Evolutionary conservation across 2,113 vertebrate genomes (phyloP).

Genomic region (Ovis aries): ARS-UI_Ramb_v3.0 NC_056070.1:71684501-71685000

Average conservation of each 20-base stretch:
- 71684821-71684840: not conserved
- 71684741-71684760: not conserved
- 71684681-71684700: accelerated
- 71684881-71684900: not conserved
- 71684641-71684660: not conserved
- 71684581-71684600: not conserved
- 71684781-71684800: not conserved
- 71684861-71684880: not conserved
- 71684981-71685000: not conserved
- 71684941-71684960: not conserved
- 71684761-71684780: not conserved
- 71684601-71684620: not conserved
- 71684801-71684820: not conserved
- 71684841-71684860: not conserved
- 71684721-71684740: not conserved
- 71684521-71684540: conserved; percentile 69
- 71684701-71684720: accelerated
- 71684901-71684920: not conserved
- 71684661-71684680: not conserved
- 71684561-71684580: conserved; percentile 62
- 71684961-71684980: not conserved
- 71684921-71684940: not conserved
- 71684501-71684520: conserved; percentile 59
- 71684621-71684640: not conserved
- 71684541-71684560: conserved; percentile 14